Evolutionary conservation across 1,140 invertebrate species (phyloP).

Genomic region (Mya arenaria): DNA sequence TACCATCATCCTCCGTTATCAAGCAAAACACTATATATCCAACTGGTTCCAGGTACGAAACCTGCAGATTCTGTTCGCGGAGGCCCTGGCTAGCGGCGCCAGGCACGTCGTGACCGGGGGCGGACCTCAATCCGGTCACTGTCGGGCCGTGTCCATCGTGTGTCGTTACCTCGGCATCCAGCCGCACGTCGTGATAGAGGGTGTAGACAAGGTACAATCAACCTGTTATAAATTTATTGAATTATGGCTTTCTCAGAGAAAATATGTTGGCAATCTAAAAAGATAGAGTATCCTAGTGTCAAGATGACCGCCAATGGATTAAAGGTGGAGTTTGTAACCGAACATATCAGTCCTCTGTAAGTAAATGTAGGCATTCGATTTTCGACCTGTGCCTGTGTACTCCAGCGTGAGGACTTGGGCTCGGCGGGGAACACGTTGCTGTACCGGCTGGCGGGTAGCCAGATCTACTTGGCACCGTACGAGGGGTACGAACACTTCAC

Average conservation of each 20-base stretch:
- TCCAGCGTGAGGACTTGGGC: constrained; percentile 17
- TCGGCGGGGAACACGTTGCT: constrained; percentile 22
- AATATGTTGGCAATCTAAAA: no score
- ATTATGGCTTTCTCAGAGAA: no score
- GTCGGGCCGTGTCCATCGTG: constrained; percentile 31
- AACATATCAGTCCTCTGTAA: no score
- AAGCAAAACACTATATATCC: no score
- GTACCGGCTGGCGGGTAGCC: constrained; percentile 43
- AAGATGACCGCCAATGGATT: no score
- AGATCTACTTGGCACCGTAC: constrained; percentile 18
- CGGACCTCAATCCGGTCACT: constrained; percentile 42
- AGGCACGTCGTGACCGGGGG: constrained; percentile 41
- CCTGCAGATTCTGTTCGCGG: constrained; percentile 23
- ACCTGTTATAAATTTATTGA: no score
- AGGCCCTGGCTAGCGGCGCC: not conserved
- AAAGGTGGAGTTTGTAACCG: no score
- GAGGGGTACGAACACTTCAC: constrained; percentile 25
- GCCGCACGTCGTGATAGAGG: constrained; percentile 40
- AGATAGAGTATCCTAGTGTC: no score
- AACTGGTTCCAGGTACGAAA: constrained; percentile 6
- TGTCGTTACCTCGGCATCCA: constrained; percentile 11
- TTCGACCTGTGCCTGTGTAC: no score
- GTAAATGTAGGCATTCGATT: no score
- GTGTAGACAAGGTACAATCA: constrained; percentile 24
- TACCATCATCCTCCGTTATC: not conserved